Evolutionary conservation across 2,888 invertebrate species (phyloP).

Genomic region (Cerastis leucographa): DNA sequence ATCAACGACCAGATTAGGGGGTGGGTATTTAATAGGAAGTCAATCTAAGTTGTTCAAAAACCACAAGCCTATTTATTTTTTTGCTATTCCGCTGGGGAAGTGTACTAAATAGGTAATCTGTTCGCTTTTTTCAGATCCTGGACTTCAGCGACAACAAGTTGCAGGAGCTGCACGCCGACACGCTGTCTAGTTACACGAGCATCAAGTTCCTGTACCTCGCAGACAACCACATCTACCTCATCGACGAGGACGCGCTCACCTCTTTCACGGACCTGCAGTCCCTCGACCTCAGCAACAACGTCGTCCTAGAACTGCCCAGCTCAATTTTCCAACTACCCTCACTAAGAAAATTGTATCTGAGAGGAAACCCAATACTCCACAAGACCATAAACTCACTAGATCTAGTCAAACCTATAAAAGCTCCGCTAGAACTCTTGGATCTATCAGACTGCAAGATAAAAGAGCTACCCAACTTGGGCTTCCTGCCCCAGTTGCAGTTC

Average conservation of each 20-base stretch:
- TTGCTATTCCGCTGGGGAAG: no score
- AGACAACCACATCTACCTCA: conserved; percentile 90
- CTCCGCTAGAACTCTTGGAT: conserved; percentile 91
- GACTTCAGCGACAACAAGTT: conserved; percentile 91
- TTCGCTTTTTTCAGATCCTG: conserved; percentile 85
- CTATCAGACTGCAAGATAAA: conserved; percentile 91
- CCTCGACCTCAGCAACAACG: conserved; percentile 90
- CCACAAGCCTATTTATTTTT: no score
- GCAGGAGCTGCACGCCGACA: conserved; percentile 86
- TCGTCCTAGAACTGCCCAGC: conserved; percentile 86
- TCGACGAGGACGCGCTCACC: conserved; percentile 89
- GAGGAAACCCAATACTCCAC: conserved; percentile 87
- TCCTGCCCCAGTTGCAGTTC: conserved; percentile 89
- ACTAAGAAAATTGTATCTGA: conserved; percentile 91
- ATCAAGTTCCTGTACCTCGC: conserved; percentile 90
- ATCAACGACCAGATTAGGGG: not conserved
- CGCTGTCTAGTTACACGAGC: conserved; percentile 87
- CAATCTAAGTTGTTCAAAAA: not conserved
- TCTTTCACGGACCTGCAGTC: conserved; percentile 88
- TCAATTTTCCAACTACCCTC: conserved; percentile 90
- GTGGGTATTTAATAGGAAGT: not conserved
- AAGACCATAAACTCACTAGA: conserved; percentile 78
- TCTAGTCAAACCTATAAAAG: conserved; percentile 89
- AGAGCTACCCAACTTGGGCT: conserved; percentile 91
- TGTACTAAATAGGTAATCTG: conserved; percentile 82